Evolutionary conservation across 2,888 invertebrate species (phyloP).

Genomic region (Tenthredo mesomela): DNA sequence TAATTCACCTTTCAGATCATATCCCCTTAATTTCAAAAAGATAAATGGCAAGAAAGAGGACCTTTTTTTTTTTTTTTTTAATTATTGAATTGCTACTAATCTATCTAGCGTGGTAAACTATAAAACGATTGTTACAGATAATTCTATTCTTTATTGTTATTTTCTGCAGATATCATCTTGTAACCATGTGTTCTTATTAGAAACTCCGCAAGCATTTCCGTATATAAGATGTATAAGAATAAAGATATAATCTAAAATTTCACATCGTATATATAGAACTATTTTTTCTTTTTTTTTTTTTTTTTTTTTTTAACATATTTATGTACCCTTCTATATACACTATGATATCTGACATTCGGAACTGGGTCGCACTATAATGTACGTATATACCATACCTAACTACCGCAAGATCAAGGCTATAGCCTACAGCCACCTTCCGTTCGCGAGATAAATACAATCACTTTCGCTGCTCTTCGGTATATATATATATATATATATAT

Average conservation of each 20-base stretch:
- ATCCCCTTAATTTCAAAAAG: too few relatives aligned
- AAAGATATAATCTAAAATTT: neutral
- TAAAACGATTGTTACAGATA: neutral
- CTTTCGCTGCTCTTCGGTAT: slow-evolving; percentile 23
- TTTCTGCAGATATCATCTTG: neutral
- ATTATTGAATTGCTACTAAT: neutral
- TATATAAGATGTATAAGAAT: neutral
- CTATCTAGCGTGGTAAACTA: neutral
- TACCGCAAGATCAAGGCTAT: slow-evolving; percentile 30
- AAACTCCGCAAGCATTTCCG: neutral
- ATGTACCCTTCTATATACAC: neutral
- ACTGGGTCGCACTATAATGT: neutral
- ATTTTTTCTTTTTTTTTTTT: neutral
- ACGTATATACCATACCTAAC: too few relatives aligned
- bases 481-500: too few relatives aligned
- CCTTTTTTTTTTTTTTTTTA: neutral
- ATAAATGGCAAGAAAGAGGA: neutral
- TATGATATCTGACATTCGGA: neutral
- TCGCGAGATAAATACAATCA: slow-evolving; percentile 37
- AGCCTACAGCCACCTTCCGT: neutral
- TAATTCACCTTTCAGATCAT: too few relatives aligned
- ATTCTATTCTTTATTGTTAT: neutral
- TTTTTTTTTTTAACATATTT: neutral
- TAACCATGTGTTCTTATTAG: neutral
- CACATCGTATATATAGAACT: neutral